Percentiles rank a stretch among this genome's conserved stretches.
Evolutionary conservation across 2,113 vertebrate species (phyloP).

Genomic region (Spermophilus dauricus): DNA sequence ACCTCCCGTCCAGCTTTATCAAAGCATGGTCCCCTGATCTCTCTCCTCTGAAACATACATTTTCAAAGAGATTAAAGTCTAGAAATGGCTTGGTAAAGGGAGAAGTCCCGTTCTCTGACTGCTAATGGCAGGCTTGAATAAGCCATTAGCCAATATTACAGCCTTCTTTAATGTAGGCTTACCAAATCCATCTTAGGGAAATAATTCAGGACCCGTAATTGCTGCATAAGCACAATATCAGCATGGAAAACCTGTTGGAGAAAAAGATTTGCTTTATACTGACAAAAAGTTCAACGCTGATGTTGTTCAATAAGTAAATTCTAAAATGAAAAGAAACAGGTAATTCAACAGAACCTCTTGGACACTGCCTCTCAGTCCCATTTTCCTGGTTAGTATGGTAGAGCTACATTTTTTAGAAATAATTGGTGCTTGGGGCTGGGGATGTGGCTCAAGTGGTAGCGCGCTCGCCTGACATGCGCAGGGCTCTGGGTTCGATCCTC

Average conservation of each 20-base stretch:
- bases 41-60: neutral
- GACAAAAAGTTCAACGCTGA: neutral
- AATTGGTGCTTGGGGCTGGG: neutral
- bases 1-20: too few relatives aligned
- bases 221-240: constrained; percentile 16
- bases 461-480: too few relatives aligned
- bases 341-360: neutral
- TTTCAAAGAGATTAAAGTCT: neutral
- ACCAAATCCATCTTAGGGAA: constrained; percentile 12
- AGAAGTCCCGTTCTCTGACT: neutral
- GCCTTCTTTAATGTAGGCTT: constrained; percentile 30
- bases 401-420: constrained; percentile 16
- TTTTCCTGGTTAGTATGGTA: constrained; percentile 38
- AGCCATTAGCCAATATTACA: neutral
- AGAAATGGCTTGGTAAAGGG: neutral
- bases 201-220: constrained; percentile 3
- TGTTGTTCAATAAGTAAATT: constrained; percentile 7
- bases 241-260: constrained; percentile 46
- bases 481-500: too few relatives aligned
- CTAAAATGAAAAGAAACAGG: constrained; percentile 1
- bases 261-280: neutral
- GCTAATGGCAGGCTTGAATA: neutral
- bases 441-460: too few relatives aligned
- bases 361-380: neutral
- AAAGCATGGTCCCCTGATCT: neutral